Base-by-base conservation (phyloP, 2,797 vertebrate genomes). In the Cossypha polioptera region DNA sequence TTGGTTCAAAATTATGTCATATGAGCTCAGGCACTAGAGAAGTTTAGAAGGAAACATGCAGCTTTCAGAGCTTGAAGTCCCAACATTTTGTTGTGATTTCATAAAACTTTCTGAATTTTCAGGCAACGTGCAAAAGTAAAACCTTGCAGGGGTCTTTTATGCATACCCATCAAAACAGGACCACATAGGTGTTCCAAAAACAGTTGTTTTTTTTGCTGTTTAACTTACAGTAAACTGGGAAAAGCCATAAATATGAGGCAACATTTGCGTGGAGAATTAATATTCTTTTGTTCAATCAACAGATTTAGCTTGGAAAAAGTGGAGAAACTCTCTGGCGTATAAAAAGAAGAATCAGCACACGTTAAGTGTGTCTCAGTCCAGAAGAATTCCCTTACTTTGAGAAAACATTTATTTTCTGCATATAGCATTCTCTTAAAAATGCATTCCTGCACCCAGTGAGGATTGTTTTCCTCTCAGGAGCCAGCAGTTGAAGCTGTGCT, bases 271-370 rank as follows among this genome's bases (percentile, higher is more conserved):
- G 19, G 25, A 75, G n/a, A 13, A 20, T 84, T 78, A 75, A 65
- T 77, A 43, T 26, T 92, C 7, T 82, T 87, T 61, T 72, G 42
- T 80, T 86, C 71, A 29, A 40, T 68, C 26, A 75, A 75, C 35
- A 7, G 10, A 68, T 81, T 51, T 72, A 92, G 45, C 35, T 68
- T 55, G 33, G 9, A 83, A 31, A 85, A 85, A 47, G 8, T 2
- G 5, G 17, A 48, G 72, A 65, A 73, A 25, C 15, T 61, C 10
- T 71, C 21, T 40, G 0, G 0, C 1, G 0, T 58, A 7, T 61
- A 21, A 58, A 50, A 58, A 68, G 74, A 85, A 62, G 45, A 83
- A 61, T 75, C 15, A 24, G 54, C 28, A 62, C n/a, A 38, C 5
- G 3, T 40, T 63, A 65, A 33, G 4, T 16, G 11, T 82, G 33